Evolutionary conservation across 2,113 vertebrate species (phyloP).

Genomic region (Rhinoderma darwinii): DNA sequence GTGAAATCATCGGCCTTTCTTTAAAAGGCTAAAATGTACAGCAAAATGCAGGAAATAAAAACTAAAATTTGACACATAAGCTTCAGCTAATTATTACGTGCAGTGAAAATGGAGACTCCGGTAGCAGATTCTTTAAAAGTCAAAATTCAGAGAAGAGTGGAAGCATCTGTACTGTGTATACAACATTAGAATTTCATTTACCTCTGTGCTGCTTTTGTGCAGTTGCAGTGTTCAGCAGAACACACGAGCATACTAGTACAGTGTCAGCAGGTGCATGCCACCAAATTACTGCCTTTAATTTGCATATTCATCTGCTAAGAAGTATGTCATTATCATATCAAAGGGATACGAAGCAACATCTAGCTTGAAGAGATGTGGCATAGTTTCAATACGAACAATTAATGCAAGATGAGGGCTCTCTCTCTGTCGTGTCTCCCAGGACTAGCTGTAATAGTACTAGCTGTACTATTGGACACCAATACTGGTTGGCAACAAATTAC

Average conservation of each 20-base stretch:
- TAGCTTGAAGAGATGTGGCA: constrained; percentile 98
- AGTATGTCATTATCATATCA: constrained; percentile 99
- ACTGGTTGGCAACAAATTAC: constrained; percentile 78
- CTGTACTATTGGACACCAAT: constrained; percentile 85
- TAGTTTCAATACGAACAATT: constrained; percentile 99
- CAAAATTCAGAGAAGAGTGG: constrained; percentile 83
- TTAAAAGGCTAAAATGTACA: constrained; percentile 36
- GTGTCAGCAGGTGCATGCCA: constrained; percentile 98
- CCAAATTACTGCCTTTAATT: constrained; percentile 98
- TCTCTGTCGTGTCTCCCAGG: constrained; percentile 91
- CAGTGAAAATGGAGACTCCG: constrained; percentile 78
- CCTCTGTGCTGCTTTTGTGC: constrained; percentile 87
- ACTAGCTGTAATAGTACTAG: constrained; percentile 86
- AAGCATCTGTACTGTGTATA: constrained; percentile 88
- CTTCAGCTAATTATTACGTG: constrained; percentile 84
- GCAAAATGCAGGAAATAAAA: constrained; percentile 29
- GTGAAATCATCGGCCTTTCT: constrained; percentile 74
- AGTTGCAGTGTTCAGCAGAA: constrained; percentile 82
- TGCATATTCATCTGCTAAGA: constrained; percentile 99
- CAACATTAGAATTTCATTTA: constrained; percentile 87
- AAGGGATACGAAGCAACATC: constrained; percentile 96
- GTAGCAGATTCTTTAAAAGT: constrained; percentile 80
- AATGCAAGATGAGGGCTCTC: constrained; percentile 98
- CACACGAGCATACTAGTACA: constrained; percentile 86
- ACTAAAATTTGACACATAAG: constrained; percentile 73